phyloP scores from a whole-genome alignment of 2,797 vertebrate species.

The Myiotriccus ornatus region DNA sequence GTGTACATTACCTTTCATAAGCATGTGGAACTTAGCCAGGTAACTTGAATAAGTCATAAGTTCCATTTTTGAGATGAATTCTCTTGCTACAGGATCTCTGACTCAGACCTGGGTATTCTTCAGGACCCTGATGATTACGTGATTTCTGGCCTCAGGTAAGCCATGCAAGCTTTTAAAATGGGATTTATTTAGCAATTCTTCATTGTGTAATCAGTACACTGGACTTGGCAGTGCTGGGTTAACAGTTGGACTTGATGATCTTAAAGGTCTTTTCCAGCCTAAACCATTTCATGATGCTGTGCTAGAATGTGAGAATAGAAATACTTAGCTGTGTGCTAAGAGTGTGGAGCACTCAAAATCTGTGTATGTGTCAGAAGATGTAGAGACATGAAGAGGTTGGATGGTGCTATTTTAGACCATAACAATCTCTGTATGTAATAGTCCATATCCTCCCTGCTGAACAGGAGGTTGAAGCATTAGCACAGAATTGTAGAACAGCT shows the following conservation, averaged over 20 bases:
- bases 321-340: background rate
- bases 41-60: background rate
- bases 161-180: background rate
- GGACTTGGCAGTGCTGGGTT: background rate
- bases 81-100: background rate
- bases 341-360: background rate
- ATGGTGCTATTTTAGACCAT: background rate
- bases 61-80: background rate
- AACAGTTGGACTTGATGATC: background rate
- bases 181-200: background rate
- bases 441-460: background rate
- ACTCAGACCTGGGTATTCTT: background rate
- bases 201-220: background rate
- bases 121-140: background rate
- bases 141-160: background rate
- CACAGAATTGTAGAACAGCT: background rate
- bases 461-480: background rate
- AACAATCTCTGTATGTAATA: fast-evolving
- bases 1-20: background rate
- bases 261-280: background rate
- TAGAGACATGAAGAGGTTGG: background rate
- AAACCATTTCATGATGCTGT: background rate
- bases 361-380: fast-evolving
- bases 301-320: background rate
- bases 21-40: background rate